A percentile compares a stretch with the other conserved stretches of the same genome.
These are phyloP conservation scores for Liolophura sinensis DNA, from an alignment of 1,140 invertebrate genomes.

Conservation along the genomic window DNA sequence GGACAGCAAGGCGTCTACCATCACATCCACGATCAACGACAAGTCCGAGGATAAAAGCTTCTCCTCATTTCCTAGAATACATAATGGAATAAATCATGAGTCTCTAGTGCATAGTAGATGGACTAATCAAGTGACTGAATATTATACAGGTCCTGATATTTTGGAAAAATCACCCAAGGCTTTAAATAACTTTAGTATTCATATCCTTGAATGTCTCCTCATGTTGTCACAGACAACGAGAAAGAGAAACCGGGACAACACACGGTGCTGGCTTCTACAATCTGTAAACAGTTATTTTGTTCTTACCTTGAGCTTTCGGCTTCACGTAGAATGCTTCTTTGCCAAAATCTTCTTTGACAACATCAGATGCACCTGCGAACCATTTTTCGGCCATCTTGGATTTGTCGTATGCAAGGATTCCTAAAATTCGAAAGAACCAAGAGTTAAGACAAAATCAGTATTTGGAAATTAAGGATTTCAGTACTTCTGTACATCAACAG, in stretches of 20 bases:
- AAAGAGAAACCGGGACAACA: no score
- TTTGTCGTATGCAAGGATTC: conserved; percentile 43
- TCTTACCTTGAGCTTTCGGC: conserved; percentile 35
- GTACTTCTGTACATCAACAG: no score
- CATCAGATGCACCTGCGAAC: conserved; percentile 36
- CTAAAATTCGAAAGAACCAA: conserved; percentile 14
- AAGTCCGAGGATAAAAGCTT: conserved; percentile 34
- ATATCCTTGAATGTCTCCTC: no score
- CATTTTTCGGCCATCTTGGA: conserved; percentile 35
- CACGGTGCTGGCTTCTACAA: no score
- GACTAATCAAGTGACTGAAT: no score
- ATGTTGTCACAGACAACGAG: no score
- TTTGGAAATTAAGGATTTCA: no score
- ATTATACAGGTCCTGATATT: no score
- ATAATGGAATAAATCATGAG: no score
- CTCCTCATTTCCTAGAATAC: conserved; percentile 8
- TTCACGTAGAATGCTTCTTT: conserved; percentile 38
- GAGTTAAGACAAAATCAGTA: not conserved
- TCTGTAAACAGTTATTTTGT: not conserved
- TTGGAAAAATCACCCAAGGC: no score
- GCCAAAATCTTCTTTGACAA: conserved; percentile 41
- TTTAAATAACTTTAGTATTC: no score
- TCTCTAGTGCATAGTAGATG: no score
- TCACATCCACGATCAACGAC: conserved; percentile 33
- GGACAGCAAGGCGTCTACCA: conserved; percentile 35